These are phyloP conservation scores for Horisme vitalbata DNA, from an alignment of 2,888 invertebrate species.

Conservation along the genomic window DNA sequence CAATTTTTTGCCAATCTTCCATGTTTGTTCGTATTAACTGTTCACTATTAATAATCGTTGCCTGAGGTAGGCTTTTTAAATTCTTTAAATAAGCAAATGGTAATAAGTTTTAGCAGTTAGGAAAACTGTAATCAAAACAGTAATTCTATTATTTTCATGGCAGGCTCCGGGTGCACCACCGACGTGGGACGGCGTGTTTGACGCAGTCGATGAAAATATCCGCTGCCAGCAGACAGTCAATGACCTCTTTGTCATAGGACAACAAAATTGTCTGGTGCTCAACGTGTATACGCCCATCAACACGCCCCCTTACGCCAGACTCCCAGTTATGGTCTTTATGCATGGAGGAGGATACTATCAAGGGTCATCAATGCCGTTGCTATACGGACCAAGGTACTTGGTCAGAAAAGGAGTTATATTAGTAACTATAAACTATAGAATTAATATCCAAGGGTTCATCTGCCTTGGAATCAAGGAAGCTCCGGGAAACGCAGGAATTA, in stretches of 20 bases:
- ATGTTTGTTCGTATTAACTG: too few species aligned
- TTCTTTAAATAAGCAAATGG: too few species aligned
- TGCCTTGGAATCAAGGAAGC: conserved; percentile 64
- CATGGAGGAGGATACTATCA: conserved; percentile 69
- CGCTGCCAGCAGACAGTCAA: conserved; percentile 53
- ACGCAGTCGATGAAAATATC: conserved; percentile 59
- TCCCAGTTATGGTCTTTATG: conserved; percentile 70
- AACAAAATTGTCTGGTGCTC: conserved; percentile 56
- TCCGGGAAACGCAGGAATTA: conserved; percentile 66
- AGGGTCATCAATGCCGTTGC: conserved; percentile 49
- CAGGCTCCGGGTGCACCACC: conserved; percentile 66
- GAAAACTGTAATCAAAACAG: too few species aligned
- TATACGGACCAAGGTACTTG: conserved; percentile 65
- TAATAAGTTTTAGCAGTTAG: too few species aligned
- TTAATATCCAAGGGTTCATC: conserved; percentile 64
- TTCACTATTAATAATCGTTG: too few species aligned
- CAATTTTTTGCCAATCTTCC: too few species aligned
- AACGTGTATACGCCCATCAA: conserved; percentile 61
- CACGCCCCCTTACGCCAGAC: conserved; percentile 27
- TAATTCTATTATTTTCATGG: conserved; percentile 32
- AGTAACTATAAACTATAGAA: conserved; percentile 66
- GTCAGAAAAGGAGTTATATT: conserved; percentile 58
- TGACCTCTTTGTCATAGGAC: conserved; percentile 41
- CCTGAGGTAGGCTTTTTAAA: too few species aligned
- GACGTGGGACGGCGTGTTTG: conserved; percentile 56